A percentile compares a stretch with the other conserved stretches of the same genome.
phyloP scores from a whole-genome alignment of 2,797 vertebrate species.

The Potorous gilbertii region DNA sequence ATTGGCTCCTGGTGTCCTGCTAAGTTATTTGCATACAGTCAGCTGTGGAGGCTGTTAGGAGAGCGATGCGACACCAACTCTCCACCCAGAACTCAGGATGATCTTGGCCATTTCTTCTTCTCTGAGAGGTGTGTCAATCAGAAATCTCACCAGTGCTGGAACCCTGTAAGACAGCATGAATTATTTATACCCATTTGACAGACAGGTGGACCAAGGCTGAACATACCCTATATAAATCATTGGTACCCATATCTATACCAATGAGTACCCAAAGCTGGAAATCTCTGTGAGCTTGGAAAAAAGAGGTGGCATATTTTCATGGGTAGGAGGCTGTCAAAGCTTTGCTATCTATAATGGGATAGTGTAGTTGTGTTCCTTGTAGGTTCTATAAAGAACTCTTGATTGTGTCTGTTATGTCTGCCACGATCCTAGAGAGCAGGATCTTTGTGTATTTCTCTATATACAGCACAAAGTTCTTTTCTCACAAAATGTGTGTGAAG shows the following conservation, averaged over 20 bases:
- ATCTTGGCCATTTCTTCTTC: neutral
- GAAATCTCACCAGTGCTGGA: neutral
- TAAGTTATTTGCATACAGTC: constrained; percentile 10
- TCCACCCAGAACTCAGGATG: neutral
- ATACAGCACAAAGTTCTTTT: neutral
- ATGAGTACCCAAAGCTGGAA: neutral
- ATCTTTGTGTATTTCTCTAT: neutral
- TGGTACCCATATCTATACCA: neutral
- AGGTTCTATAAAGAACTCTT: neutral
- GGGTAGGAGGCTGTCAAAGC: neutral
- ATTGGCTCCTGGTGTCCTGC: constrained; percentile 15
- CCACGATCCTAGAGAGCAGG: neutral
- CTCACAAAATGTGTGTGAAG: neutral
- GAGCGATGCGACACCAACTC: fast-evolving
- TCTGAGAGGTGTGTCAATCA: neutral
- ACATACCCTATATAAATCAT: neutral
- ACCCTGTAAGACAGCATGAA: neutral
- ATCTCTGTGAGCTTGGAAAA: neutral
- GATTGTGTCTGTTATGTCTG: neutral
- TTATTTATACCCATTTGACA: constrained; percentile 27
- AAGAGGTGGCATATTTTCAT: neutral
- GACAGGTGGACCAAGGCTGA: constrained; percentile 22
- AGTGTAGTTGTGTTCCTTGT: neutral
- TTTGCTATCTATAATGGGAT: neutral
- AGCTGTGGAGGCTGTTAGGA: neutral